Evolutionary conservation across 2,888 invertebrate genomes (phyloP), one percentile per base, ranked within the genome.

Genomic region (Gonocerus acuteangulatus): DNA sequence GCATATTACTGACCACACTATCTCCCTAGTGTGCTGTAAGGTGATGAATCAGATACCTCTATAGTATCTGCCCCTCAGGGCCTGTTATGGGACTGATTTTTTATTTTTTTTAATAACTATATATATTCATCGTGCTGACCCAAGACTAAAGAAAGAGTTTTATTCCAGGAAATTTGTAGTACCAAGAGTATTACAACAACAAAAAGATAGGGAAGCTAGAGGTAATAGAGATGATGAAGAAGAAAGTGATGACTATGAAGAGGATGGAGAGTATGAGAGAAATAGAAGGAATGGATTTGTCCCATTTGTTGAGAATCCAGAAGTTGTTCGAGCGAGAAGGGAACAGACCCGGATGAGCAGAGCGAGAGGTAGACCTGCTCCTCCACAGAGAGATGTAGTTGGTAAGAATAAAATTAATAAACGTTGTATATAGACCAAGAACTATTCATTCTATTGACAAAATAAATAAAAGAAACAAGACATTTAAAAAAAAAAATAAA

Each of bases 221-320:
- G 72, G 74, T 62, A 74, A 76, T 21, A 71, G 71, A 34, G 75
- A 75, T 3, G 75, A 76, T 19, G 75, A 74, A 21, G 74, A 66
- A 9, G 65, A 67, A n/a, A 70, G 74, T 13, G 74, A 74, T 48
- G 74, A 74, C n/a, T 71, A 73, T 15, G 74, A 74, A 61, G 69
- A 69, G 3, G 67, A 70, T 18, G 70, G 72, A 48, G 66, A 74
- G 73, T 81, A 75, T 81, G 15, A 16, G 4, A 19, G 32, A 11
- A 42, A 44, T 9, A 11, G 34, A 1, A 36, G 48, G 7, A 39
- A 54, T 22, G 22, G 44, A n/a, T 58, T 54, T 15, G 21, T 48
- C 19, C 62, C 59, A n/a, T 91, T 80, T 84, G 83, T 73, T 18
- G 81, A 82, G 69, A 87, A 92, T 76, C 91, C 92, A 0, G 89